Evolutionary conservation across 1,140 invertebrate genomes (phyloP).

Genomic region (Camponotus vicinus): DNA sequence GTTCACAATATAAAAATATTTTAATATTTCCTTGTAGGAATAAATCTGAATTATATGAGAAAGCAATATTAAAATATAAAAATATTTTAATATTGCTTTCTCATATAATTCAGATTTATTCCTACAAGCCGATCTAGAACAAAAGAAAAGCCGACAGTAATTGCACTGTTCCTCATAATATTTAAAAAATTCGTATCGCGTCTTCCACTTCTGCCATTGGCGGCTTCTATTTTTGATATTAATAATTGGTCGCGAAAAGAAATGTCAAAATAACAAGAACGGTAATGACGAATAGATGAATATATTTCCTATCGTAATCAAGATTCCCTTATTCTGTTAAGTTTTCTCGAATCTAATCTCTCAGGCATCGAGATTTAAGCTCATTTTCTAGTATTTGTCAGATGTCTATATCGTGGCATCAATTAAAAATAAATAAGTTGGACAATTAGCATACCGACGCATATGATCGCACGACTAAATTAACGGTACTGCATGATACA

Average conservation of each 20-base stretch:
- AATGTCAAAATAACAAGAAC: slow-evolving; percentile 49
- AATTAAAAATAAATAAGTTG: slow-evolving; percentile 19
- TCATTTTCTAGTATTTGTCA: neutral
- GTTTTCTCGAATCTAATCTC: slow-evolving; percentile 15
- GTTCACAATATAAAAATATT: neutral
- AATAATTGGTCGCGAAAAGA: slow-evolving; percentile 61
- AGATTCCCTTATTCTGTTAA: neutral
- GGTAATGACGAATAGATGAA: neutral
- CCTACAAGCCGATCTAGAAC: neutral
- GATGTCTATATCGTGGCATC: neutral
- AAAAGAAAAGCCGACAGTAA: neutral
- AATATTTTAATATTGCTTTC: neutral
- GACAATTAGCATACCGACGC: slow-evolving; percentile 27
- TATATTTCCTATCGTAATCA: slow-evolving; percentile 36
- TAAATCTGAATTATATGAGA: no score
- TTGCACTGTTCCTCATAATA: slow-evolving; percentile 7
- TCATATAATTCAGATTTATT: neutral
- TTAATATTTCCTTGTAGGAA: no score
- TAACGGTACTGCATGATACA: neutral
- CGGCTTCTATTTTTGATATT: slow-evolving; percentile 5
- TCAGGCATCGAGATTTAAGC: neutral
- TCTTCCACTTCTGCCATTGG: neutral
- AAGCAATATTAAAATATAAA: neutral
- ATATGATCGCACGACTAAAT: slow-evolving; percentile 40
- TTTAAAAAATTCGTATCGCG: slow-evolving; percentile 28